A percentile compares a stretch with the other conserved stretches of the same genome.
Evolutionary conservation across 2,797 vertebrate genomes (phyloP).

Genomic region (Aselliscus stoliczkanus): DNA sequence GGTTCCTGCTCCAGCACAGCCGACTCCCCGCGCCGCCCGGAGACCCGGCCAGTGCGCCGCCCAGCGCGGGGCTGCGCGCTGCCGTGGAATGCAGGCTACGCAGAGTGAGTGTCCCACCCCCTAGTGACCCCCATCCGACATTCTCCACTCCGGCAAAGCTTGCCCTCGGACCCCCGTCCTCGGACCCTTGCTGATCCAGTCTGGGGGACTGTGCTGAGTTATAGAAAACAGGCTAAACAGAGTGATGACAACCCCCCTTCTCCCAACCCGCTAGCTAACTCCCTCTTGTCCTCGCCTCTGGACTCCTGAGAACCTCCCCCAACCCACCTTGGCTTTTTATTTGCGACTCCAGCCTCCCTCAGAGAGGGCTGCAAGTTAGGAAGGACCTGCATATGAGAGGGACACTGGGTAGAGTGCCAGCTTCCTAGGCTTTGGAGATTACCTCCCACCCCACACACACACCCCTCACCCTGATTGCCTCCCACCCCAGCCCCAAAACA

Average conservation of each 20-base stretch:
- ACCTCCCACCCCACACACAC: neutral
- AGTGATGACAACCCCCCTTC: neutral
- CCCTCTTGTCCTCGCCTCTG: neutral
- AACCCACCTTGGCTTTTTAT: neutral
- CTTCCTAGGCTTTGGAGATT: neutral
- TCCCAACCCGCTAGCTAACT: neutral
- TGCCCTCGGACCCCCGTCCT: accelerated
- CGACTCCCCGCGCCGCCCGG: constrained; percentile 42
- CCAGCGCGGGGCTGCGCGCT: constrained; percentile 72
- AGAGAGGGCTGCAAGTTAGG: neutral
- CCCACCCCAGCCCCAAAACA: neutral
- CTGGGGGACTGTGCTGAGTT: neutral
- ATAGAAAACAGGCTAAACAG: neutral
- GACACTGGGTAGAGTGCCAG: neutral
- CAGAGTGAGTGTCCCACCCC: constrained; percentile 78
- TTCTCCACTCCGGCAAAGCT: neutral
- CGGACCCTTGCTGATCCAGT: neutral
- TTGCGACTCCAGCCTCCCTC: neutral
- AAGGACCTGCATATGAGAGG: neutral
- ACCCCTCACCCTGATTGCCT: too few relatives aligned
- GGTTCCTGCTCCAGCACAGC: neutral
- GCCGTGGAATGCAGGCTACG: constrained; percentile 81
- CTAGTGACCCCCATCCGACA: neutral
- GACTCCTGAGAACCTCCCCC: neutral
- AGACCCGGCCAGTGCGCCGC: constrained; percentile 66